These are phyloP conservation scores for Eremophila alpestris DNA, from an alignment of 2,797 vertebrate species.

Conservation along the genomic window DNA sequence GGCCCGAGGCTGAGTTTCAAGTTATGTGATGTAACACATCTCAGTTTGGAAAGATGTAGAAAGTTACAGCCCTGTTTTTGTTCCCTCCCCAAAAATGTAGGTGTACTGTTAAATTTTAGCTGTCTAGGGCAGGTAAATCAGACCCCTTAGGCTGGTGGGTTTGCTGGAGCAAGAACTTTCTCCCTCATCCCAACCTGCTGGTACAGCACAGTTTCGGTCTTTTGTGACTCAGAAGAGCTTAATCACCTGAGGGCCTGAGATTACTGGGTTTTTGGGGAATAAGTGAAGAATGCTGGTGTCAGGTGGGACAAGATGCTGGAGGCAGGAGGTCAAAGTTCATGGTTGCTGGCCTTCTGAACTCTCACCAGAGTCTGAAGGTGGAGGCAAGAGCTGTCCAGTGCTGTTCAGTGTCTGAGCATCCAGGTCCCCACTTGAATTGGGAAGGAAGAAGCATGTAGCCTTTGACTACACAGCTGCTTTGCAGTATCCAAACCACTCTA, in stretches of 20 bases:
- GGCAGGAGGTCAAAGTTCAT: not conserved
- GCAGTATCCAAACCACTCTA: not conserved
- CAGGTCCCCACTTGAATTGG: not conserved
- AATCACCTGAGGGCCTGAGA: not conserved
- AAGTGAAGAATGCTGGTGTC: fast-evolving
- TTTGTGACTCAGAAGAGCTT: not conserved
- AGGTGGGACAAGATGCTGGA: not conserved
- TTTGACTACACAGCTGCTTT: not conserved
- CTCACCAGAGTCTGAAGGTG: not conserved
- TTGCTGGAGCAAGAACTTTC: not conserved
- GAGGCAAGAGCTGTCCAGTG: not conserved
- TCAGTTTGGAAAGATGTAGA: not conserved
- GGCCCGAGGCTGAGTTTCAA: not conserved
- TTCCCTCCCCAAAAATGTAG: not conserved
- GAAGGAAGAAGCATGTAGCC: not conserved
- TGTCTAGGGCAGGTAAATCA: not conserved
- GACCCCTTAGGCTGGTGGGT: not conserved
- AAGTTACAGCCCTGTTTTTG: not conserved
- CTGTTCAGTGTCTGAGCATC: not conserved
- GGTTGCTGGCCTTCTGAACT: not conserved
- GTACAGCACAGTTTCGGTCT: not conserved
- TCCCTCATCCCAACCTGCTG: not conserved
- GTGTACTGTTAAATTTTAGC: not conserved
- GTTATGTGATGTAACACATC: not conserved
- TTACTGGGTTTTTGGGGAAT: not conserved